Percentiles rank a stretch among this genome's conserved stretches.
Evolutionary conservation across 2,113 vertebrate species (phyloP).

Genomic region (Fulmarus glacialis): DNA sequence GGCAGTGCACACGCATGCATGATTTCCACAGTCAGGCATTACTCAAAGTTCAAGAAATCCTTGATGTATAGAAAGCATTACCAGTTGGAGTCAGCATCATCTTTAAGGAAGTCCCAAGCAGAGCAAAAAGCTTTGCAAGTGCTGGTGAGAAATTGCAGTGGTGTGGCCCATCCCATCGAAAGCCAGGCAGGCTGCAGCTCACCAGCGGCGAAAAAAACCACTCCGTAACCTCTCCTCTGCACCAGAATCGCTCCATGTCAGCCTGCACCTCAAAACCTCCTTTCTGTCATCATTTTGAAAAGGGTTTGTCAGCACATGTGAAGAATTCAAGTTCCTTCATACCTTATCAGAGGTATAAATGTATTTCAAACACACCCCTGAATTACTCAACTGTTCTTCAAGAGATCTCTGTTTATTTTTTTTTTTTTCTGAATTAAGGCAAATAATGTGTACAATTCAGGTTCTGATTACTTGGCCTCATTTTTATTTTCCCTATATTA

Average conservation of each 20-base stretch:
- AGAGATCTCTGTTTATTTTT: neutral
- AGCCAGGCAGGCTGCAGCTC: neutral
- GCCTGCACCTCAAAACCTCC: neutral
- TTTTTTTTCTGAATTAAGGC: too few relatives aligned
- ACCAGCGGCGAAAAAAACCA: neutral
- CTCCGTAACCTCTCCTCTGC: neutral
- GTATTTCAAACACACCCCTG: neutral
- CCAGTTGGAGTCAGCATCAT: too few relatives aligned
- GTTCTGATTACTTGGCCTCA: neutral
- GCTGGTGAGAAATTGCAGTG: neutral
- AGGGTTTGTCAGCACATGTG: neutral
- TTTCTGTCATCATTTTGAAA: neutral
- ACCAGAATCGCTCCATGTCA: neutral
- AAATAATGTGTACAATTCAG: neutral
- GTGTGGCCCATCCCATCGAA: too few relatives aligned
- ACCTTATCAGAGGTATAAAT: neutral
- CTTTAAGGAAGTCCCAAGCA: neutral
- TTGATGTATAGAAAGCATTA: too few relatives aligned
- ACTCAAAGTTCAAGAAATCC: neutral
- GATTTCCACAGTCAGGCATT: too few relatives aligned
- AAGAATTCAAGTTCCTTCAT: neutral
- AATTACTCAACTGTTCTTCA: neutral
- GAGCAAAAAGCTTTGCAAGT: neutral
- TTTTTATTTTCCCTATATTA: neutral
- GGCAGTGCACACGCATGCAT: accelerated